Base-by-base conservation (phyloP, 2,888 invertebrate species). In the Phalera bucephala region DNA sequence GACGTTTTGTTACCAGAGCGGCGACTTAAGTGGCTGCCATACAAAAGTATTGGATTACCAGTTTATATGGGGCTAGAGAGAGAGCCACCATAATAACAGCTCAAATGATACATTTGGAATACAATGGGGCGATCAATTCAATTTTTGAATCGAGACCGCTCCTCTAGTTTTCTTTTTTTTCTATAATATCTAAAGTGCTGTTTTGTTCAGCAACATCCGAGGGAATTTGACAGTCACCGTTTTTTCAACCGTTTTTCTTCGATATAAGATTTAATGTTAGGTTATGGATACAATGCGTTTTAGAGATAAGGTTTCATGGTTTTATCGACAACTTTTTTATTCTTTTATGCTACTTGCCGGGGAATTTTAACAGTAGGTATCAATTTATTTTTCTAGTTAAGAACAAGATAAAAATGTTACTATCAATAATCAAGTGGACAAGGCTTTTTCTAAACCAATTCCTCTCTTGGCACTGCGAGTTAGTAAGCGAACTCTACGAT, bases 31-130 rank as follows among this genome's bases (percentile, higher is more conserved):
- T 89, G 88, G 87, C 87, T 87, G 69, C 86, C 79, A 87, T 88
- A 87, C 85, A 89, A 88, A 86, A 83, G 89, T 87, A 89, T 89
- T 88, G 88, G 87, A 87, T 89, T 89, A 89, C 89, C 75, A 79
- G 79, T 68, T 78, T 76, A 81, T 77, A 83, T 84, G 76, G 78
- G 81, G 78, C 77, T 73, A 72, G 80, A 86, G 84, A 86, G 84
- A 82, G 82, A 79, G 78, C 72, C 77, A 72, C 78, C 77, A 87
- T 88, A 89, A 89, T 89, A 89, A 88, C 88, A 84, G 87, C 80
- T 88, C 89, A 88, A 89, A 89, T 89, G 89, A 89, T 89, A 89
- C 89, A 88, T 89, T 89, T 85, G 77, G 87, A 88, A 89, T 87
- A 89, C 89, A 89, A 89, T 89, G 87, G 89, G 78, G 77, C 88